Evolutionary conservation across 2,113 vertebrate species (phyloP).

Genomic region (Erinaceus europaeus): DNA sequence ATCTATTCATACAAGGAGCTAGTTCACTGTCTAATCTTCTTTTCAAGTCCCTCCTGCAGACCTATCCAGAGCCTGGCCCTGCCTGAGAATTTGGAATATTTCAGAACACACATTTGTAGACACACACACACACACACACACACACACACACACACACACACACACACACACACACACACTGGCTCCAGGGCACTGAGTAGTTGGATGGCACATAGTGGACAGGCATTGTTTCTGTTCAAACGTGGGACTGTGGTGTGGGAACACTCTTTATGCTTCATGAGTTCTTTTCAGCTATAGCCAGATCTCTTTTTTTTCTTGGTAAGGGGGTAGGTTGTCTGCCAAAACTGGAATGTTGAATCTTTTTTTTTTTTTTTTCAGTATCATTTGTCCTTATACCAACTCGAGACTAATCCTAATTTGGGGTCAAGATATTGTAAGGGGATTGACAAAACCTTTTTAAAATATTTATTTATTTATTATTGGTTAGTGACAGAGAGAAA

Average conservation of each 20-base stretch:
- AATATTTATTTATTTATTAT: no score
- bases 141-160: no score
- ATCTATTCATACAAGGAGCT: not conserved
- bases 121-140: no score
- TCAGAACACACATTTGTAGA: no score
- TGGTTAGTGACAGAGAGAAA: no score
- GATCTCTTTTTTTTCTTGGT: not conserved
- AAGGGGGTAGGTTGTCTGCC: not conserved
- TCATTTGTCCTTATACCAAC: not conserved
- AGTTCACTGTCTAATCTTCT: not conserved
- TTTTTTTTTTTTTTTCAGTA: constrained; percentile 16
- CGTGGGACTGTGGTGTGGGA: not conserved
- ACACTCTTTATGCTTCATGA: not conserved
- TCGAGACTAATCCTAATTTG: not conserved
- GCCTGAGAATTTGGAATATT: no score
- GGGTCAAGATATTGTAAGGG: not conserved
- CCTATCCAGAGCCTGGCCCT: not conserved
- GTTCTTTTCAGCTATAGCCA: not conserved
- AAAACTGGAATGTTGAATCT: not conserved
- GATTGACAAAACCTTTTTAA: no score
- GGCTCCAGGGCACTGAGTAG: not conserved
- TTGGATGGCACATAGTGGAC: not conserved
- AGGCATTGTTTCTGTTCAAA: not conserved
- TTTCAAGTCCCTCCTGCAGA: not conserved
- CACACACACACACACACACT: no score